Conservation (phyloP, 2,797 vertebrate species). For the Xenentodon cancila region DNA sequence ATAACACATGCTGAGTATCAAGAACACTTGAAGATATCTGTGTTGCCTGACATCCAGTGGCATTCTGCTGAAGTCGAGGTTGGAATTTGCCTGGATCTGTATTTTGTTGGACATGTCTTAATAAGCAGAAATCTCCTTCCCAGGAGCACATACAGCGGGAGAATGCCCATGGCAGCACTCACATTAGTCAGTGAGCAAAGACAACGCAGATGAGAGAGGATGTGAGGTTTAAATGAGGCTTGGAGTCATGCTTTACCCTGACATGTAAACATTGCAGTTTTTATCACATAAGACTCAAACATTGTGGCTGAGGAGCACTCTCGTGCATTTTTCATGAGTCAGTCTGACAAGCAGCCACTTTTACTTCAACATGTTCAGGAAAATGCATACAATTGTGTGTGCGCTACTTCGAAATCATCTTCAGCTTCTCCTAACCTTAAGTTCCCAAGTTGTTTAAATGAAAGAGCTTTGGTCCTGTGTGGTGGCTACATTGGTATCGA, state of each 20-base stretch:
- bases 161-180: constrained; percentile 48
- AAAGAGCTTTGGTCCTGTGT: constrained; percentile 27
- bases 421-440: no score
- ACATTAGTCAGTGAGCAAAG: constrained; percentile 2
- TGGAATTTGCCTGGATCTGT: constrained; percentile 40
- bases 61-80: no score
- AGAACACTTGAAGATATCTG: no score
- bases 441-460: constrained; percentile 23
- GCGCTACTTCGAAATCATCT: neutral
- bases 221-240: constrained; percentile 33
- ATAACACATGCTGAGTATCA: no score
- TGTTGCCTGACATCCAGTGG: no score
- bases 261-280: constrained; percentile 20
- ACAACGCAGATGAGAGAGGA: constrained; percentile 16
- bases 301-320: constrained; percentile 5
- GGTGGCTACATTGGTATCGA: no score
- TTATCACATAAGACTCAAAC: constrained; percentile 11
- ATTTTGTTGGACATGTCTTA: constrained; percentile 57
- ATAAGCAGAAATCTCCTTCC: constrained; percentile 59
- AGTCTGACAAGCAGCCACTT: constrained; percentile 18
- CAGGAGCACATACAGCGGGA: constrained; percentile 37
- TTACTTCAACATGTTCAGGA: constrained; percentile 12
- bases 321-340: constrained; percentile 21
- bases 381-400: constrained; percentile 18
- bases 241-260: neutral